Evolutionary conservation across 2,113 vertebrate genomes (phyloP), one percentile per base, ranked within the genome.

Genomic region (Zosterops japonicus): DNA sequence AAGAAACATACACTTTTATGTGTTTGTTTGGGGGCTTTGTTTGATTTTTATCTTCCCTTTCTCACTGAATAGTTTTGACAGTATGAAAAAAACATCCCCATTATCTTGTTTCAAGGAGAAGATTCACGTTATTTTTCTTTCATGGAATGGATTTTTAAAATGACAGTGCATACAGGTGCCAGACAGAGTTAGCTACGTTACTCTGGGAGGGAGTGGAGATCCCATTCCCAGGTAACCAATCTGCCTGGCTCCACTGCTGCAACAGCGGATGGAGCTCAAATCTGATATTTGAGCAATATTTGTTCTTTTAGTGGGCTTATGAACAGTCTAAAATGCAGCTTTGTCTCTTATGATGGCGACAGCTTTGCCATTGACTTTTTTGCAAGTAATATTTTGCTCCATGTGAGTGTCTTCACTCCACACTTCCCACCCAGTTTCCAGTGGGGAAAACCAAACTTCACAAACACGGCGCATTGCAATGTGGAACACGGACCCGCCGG

Each of bases 401-500:
- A 10, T 2, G 28, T 14, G 52, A 39, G 2, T 33, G 68, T 55
- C 47, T 71, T 35, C 35, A 27, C 67, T 60, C n/a, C 46, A 50
- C 42, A 29, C 33, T 63, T 59, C 71, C 25, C 39, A 31, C 47
- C 24, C 21, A 1, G 24, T 25, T 84, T 60, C 52, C 11, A 61
- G 42, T 15, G 55, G 41, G 39, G 12, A 39, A 24, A 39, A 4
- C 39, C 3, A 4, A 24, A 22, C 0, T 33, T 46, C n/a, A 2
- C 39, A 14, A 11, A 3, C 28, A 9, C 9, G 2, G 20, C 14
- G 8, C 13, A 9, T 0, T 0, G 16, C 6, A 2, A 5, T 22
- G 2, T 0, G 3, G 20, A 67, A 0, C 12, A 4, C 0, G 8
- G 79, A 27, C 21, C 2, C 0, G 2, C 29, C 19, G 7, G 8